A percentile compares a stretch with the other conserved stretches of the same genome.
These are phyloP conservation scores for Helogale parvula DNA, from an alignment of 2,113 vertebrate genomes.

Conservation along the genomic window DNA sequence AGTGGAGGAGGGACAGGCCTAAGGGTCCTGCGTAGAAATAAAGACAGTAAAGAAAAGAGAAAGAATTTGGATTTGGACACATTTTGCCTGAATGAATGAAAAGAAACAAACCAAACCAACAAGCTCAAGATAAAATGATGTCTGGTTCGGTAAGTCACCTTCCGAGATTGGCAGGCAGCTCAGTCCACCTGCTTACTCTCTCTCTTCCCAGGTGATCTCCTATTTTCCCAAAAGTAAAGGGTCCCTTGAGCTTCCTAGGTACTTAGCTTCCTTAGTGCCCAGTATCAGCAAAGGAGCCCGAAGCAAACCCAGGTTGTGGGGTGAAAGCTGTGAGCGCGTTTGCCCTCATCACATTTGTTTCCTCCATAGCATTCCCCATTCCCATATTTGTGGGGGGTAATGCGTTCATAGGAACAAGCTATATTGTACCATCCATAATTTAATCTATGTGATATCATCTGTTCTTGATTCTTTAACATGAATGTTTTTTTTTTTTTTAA, in stretches of 20 bases:
- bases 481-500: neutral
- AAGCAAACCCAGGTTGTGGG: neutral
- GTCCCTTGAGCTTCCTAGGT: neutral
- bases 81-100: neutral
- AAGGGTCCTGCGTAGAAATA: neutral
- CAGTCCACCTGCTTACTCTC: neutral
- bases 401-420: neutral
- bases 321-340: neutral
- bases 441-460: neutral
- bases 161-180: neutral
- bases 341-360: neutral
- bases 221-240: neutral
- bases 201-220: neutral
- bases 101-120: neutral
- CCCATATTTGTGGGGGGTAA: neutral
- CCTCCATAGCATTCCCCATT: neutral
- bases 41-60: neutral
- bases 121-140: neutral
- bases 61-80: neutral
- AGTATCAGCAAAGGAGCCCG: neutral
- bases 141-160: neutral
- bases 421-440: fast-evolving
- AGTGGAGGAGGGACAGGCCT: neutral
- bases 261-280: neutral
- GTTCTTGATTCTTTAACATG: too few relatives aligned